Evolutionary conservation across 2,797 vertebrate genomes (phyloP), one percentile per base, ranked within the genome.

Genomic region (Hephaestus fuliginosus): DNA sequence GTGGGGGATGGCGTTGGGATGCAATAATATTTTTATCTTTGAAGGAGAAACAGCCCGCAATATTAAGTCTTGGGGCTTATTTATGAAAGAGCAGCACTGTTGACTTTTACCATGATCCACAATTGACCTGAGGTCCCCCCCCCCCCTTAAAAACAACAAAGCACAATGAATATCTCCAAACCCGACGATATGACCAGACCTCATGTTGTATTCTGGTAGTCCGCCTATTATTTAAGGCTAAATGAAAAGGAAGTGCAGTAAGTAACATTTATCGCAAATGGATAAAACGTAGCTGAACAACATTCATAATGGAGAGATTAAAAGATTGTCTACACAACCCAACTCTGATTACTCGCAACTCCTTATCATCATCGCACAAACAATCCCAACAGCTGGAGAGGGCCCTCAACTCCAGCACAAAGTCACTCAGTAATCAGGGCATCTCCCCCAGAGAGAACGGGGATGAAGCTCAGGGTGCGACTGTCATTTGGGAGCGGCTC

Each of bases 371-470:
- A 74, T 60, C 57, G 86, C 86, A 92, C 90, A 94, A 93, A 94
- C 92, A 95, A 92, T 86, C 85, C 93, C 83, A 88, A 90, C 91
- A 92, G 84, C 90, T 91, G 88, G 89, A 94, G 94, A 92, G 89
- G 90, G 85, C 87, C 91, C 92, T 94, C 81, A 80, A 92, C 87
- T 90, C 78, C 72, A 63, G 75, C 87, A 84, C 83, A 87, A 81
- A 90, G 89, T 93, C 88, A 88, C 90, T 94, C 89, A 92, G 90
- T 95, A 96, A 96, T 96, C 95, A 95, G 94, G 93, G 87, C 92
- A 95, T 93, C 89, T 93, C 92, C 94, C 93, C 91, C 88, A 91
- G 87, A 92, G 92, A 93, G 90, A 86, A 20, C 8, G 57, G 53
- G 80, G 80, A 69, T 55, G 82, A 69, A 44, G 85, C 81, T 74